Evolutionary conservation across 2,888 invertebrate species (phyloP).

Genomic region (Diogma glabrata): DNA sequence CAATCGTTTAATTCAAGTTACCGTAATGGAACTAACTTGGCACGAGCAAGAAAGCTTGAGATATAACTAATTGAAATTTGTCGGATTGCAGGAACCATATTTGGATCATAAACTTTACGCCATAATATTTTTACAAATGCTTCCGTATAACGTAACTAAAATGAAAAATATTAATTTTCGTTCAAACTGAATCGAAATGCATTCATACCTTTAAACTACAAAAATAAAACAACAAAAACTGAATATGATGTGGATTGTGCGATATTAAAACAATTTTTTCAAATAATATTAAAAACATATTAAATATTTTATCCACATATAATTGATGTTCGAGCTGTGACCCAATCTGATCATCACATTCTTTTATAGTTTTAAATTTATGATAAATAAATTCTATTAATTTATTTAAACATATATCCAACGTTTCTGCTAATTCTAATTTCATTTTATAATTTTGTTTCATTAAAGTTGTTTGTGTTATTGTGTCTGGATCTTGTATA

Average conservation of each 20-base stretch:
- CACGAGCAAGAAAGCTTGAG: slow-evolving; percentile 60
- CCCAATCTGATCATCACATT: slow-evolving; percentile 14
- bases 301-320: slow-evolving; percentile 42
- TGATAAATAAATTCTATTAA: slow-evolving; percentile 52
- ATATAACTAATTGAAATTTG: slow-evolving; percentile 63
- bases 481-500: slow-evolving; percentile 16
- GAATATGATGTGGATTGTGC: slow-evolving; percentile 67
- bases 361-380: not conserved
- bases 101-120: slow-evolving; percentile 58
- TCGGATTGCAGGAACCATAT: slow-evolving; percentile 48
- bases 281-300: slow-evolving; percentile 54
- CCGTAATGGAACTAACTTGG: slow-evolving; percentile 48
- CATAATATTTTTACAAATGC: slow-evolving; percentile 60
- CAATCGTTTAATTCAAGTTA: slow-evolving; percentile 29
- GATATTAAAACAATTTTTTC: slow-evolving; percentile 73
- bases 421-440: slow-evolving; percentile 48
- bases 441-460: no score
- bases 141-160: slow-evolving; percentile 39
- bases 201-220: slow-evolving; percentile 44
- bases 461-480: not conserved
- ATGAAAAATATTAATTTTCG: not conserved
- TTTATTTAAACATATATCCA: slow-evolving; percentile 69
- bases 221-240: slow-evolving; percentile 63
- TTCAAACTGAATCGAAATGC: slow-evolving; percentile 14
- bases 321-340: no score